Base-by-base conservation (phyloP, 2,113 vertebrate genomes). In the Grammomys dolichurus region DNA sequence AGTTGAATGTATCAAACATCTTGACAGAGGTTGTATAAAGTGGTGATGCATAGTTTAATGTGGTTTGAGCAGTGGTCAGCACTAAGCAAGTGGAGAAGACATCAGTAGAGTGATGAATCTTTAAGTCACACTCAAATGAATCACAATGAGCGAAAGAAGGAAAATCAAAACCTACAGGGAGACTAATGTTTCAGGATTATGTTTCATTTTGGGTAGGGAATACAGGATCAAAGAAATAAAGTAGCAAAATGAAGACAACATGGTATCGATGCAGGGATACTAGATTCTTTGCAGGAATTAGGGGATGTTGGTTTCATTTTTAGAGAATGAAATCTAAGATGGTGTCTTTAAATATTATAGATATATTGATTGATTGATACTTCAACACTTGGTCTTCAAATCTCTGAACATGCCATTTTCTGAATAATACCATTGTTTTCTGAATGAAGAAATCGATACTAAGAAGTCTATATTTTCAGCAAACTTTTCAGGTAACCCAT, bases 121-220 rank as follows among this genome's bases (percentile, higher is more conserved):
- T 76, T 13, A 81, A 94, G 31, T 92, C 7, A 95, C 67, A 54
- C 9, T 75, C 51, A 26, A 73, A 56, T 91, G 80, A 80, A 93
- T 89, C 58, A 58, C 0, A 69, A 6, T 36, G 22, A 94, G 22
- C 63, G 13, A 17, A 63, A 43, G 8, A 54, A 7, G 28, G 81
- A n/a, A 82, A 43, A 54, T 6, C 40, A 13, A 24, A 85, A n/a
- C 8, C 76, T 14, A 1, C 3, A 54, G 3, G 9, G 28, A 54
- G 26, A 69, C 22, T 19, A 76, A n/a, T 82, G 4, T 70, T 70
- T 69, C 36, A 58, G 36, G 17, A 36, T 20, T 69, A 0, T 46
- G 7, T 56, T 92, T 88, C 19, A 22, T 58, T 69, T 89, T 58
- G 46, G 26, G 12, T 46, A 67, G 14, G 7, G 26, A 54, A 48